Conservation (phyloP, 2,888 invertebrate genomes). For the Drosophila parthenogenetica region DNA sequence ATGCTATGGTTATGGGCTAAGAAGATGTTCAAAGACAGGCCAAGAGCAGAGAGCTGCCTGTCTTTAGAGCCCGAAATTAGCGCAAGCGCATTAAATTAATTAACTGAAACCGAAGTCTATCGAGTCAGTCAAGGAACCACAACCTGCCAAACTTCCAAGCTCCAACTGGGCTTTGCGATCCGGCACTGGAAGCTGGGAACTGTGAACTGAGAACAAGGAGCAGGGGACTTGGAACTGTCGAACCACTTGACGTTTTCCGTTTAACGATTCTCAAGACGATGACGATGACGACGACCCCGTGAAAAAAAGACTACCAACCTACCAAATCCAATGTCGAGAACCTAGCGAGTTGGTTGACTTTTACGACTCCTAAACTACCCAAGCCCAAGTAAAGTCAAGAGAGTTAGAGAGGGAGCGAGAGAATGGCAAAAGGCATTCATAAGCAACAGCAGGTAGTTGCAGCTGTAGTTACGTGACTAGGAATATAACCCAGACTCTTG, state of each 20-base stretch:
- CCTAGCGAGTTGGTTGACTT: constrained; percentile 38
- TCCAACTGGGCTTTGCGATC: constrained; percentile 11
- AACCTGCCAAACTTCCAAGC: constrained; percentile 19
- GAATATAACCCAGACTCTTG: constrained; percentile 27
- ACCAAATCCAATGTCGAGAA: constrained; percentile 26
- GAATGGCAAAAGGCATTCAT: constrained; percentile 32
- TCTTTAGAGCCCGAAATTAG: constrained; percentile 67
- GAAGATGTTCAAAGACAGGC: constrained; percentile 24
- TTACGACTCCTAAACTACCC: constrained; percentile 51
- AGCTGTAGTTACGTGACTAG: constrained; percentile 59
- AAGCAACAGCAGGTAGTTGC: constrained; percentile 52
- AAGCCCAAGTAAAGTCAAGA: constrained; percentile 20
- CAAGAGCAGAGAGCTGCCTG: constrained; percentile 50
- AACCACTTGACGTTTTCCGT: constrained; percentile 42
- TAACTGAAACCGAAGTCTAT: constrained; percentile 78
- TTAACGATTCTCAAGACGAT: constrained; percentile 38
- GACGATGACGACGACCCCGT: constrained; percentile 3
- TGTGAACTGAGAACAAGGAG: neutral
- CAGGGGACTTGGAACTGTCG: neutral
- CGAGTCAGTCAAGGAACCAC: constrained; percentile 49
- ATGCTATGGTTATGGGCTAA: constrained; percentile 29
- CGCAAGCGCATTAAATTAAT: constrained; percentile 79
- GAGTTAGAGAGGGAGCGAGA: neutral
- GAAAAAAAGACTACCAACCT: constrained; percentile 28
- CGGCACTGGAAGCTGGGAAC: neutral